Conservation (phyloP, 2,797 vertebrate species). For the Acanthurus leucopareius region DNA sequence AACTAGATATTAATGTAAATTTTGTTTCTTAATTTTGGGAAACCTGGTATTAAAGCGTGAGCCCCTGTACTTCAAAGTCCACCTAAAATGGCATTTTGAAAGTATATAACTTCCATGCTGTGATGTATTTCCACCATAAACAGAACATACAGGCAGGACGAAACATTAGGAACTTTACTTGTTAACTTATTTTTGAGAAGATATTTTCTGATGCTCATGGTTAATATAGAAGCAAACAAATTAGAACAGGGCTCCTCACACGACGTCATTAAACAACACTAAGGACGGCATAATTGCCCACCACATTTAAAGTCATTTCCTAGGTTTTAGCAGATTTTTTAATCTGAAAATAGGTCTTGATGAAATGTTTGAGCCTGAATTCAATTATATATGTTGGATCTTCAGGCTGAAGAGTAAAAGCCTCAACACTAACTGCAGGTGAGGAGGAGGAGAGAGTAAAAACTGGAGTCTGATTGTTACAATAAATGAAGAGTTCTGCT, state of each 20-base stretch:
- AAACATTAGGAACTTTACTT: not conserved
- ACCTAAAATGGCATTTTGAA: too few species aligned
- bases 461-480: slow-evolving; percentile 58
- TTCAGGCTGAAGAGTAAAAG: slow-evolving; percentile 24
- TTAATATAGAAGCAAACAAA: not conserved
- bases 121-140: too few species aligned
- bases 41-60: not conserved
- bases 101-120: too few species aligned
- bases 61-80: not conserved
- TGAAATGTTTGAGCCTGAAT: slow-evolving; percentile 18
- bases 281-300: too few species aligned
- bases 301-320: too few species aligned
- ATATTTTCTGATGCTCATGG: not conserved
- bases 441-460: slow-evolving; percentile 30
- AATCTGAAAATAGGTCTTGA: not conserved
- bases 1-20: not conserved
- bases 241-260: not conserved
- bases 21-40: not conserved
- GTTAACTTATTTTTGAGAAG: not conserved
- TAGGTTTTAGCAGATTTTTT: too few species aligned
- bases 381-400: slow-evolving; percentile 23
- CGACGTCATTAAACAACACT: too few species aligned
- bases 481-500: slow-evolving; percentile 56
- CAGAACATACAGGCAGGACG: too few species aligned
- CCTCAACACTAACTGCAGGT: slow-evolving; percentile 7